Conservation (phyloP, 2,797 vertebrate species). For the Muscicapa striata region DNA sequence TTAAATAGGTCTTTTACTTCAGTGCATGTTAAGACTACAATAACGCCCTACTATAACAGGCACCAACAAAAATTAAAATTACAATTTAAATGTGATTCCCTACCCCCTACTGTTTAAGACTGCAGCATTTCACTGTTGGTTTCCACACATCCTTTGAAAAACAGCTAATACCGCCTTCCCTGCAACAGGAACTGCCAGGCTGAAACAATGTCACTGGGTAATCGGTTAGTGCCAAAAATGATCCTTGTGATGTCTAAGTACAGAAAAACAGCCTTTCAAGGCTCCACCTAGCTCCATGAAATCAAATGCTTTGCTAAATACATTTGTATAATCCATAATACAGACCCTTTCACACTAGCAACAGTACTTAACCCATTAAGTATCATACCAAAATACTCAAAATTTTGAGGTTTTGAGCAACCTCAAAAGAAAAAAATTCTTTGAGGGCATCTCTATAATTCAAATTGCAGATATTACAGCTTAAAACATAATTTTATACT, state of each 20-base stretch:
- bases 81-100: not conserved
- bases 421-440: not conserved
- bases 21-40: not conserved
- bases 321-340: not conserved
- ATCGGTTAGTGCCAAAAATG: not conserved
- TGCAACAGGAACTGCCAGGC: not conserved
- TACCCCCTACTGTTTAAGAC: not conserved
- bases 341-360: not conserved
- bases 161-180: not conserved
- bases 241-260: not conserved
- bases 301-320: not conserved
- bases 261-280: not conserved
- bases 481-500: not conserved
- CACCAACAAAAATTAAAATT: not conserved
- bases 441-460: not conserved
- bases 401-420: not conserved
- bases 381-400: not conserved
- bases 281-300: not conserved
- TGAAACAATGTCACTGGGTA: not conserved
- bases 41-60: not conserved
- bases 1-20: not conserved
- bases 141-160: not conserved
- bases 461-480: not conserved
- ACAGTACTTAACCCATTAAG: not conserved
- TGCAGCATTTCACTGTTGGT: not conserved